phyloP scores from a whole-genome alignment of 2,797 vertebrate genomes.

The Falco biarmicus region DNA sequence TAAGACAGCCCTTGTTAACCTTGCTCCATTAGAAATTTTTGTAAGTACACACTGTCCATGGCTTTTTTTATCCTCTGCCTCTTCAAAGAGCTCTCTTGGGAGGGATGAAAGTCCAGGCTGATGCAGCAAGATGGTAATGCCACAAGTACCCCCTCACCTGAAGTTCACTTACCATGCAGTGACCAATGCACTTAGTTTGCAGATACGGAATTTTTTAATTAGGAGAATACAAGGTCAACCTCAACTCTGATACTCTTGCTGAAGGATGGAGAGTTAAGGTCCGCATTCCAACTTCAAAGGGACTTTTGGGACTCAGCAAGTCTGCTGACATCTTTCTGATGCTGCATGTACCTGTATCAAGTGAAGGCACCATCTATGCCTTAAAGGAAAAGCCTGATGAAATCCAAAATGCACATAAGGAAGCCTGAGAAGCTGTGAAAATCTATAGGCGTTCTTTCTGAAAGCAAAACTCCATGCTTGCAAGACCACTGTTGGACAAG shows the following conservation, averaged over 20 bases:
- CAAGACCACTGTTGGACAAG: not conserved
- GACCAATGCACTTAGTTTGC: not conserved
- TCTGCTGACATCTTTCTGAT: not conserved
- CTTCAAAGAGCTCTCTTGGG: not conserved
- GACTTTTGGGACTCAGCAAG: not conserved
- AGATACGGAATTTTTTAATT: not conserved
- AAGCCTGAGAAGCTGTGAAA: not conserved
- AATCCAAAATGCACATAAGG: not conserved
- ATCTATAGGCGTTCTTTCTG: not conserved
- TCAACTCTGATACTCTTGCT: not conserved
- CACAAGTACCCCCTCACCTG: not conserved
- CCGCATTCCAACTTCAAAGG: not conserved
- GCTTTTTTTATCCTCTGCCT: not conserved
- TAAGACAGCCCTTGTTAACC: not conserved
- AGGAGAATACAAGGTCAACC: not conserved
- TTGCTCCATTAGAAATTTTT: not conserved
- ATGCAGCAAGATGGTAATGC: not conserved
- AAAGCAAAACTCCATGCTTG: not conserved
- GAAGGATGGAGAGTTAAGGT: not conserved
- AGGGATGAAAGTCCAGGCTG: not conserved
- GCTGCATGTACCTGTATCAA: not conserved
- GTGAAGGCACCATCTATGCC: not conserved
- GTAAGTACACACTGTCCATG: not conserved
- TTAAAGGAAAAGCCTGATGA: not conserved
- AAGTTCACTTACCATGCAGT: not conserved